These are phyloP conservation scores for Acanthococcus lagerstroemiae DNA, from an alignment of 2,888 invertebrate species.

Conservation along the genomic window DNA sequence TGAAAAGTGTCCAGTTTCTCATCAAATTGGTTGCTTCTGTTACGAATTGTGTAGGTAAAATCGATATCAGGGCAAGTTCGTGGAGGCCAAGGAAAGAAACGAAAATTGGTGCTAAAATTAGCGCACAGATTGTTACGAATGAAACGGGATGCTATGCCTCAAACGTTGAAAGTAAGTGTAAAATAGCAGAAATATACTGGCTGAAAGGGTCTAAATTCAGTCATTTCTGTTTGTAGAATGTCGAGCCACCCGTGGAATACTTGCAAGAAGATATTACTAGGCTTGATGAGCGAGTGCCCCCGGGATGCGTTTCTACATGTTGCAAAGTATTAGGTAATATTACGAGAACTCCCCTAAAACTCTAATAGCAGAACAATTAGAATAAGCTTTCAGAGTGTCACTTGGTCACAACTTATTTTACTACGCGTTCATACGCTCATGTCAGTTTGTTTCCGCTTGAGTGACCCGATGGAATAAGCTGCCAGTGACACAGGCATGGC, in stretches of 20 bases:
- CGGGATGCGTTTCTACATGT: constrained; percentile 90
- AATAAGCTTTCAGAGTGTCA: no score
- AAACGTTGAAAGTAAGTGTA: constrained; percentile 60
- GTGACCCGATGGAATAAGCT: no score
- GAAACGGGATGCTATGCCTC: constrained; percentile 70
- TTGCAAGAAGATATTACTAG: constrained; percentile 80
- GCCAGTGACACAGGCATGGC: no score
- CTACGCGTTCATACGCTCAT: no score
- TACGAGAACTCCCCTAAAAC: no score
- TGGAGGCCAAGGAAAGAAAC: constrained; percentile 68
- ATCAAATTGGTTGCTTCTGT: no score
- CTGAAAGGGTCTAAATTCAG: not conserved
- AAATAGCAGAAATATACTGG: not conserved
- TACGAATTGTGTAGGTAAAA: constrained; percentile 41
- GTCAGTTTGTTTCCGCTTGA: no score
- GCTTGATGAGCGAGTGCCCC: constrained; percentile 71
- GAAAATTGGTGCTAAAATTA: constrained; percentile 78
- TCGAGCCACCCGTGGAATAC: constrained; percentile 90
- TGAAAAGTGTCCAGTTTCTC: no score
- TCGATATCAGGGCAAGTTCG: constrained; percentile 64
- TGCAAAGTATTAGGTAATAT: constrained; percentile 67
- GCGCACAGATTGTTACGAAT: constrained; percentile 71
- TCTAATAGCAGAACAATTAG: no score
- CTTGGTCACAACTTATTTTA: no score
- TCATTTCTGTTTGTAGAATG: constrained; percentile 46